Evolutionary conservation across 2,888 invertebrate species (phyloP), one percentile per base, ranked within the genome.

Genomic region (Cosmia trapezina): DNA sequence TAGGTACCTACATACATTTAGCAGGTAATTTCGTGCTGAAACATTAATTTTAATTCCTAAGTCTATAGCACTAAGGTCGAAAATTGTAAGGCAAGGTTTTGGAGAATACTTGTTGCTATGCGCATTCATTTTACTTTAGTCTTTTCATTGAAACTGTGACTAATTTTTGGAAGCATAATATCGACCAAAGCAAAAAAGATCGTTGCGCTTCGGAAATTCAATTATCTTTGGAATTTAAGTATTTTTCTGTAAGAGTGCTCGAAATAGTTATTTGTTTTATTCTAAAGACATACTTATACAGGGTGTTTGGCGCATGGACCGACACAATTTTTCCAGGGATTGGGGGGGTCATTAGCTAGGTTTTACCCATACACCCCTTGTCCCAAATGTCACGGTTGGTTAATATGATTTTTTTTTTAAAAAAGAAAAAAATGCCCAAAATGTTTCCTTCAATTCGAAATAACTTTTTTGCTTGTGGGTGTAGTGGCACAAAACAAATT

Each of bases 61-160:
- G 0, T 0, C 0, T 0, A 14, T 0, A n/a, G 8, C 0, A 0
- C 17, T 76, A 80, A 71, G 61, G 78, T 68, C 69, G 33, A 76
- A 64, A 68, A 73, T 84, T 1, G 47, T 28, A 67, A 12, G 9
- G 12, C n/a, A 14, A 9, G 17, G 11, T 28, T 66, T 59, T 47
- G 17, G 53, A 43, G 73, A 71, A 56, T 56, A 66, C 74, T 76
- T 85, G 87, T 85, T 87, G 86, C 86, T 83, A 86, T 76, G 86
- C 73, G 81, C 60, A 78, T 65, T 80, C 67, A 37, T 64, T 74
- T 73, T 72, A 63, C 62, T 79, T 77, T 51, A 73, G 70, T 73
- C 17, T 73, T 82, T 41, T 66, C 69, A 74, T 70, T 83, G 68
- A 63, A 80, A 76, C 70, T 76, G 70, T 83, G 73, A 84, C 81